Evolutionary conservation across 2,888 invertebrate genomes (phyloP).

Genomic region (Tenthredo distinguenda): DNA sequence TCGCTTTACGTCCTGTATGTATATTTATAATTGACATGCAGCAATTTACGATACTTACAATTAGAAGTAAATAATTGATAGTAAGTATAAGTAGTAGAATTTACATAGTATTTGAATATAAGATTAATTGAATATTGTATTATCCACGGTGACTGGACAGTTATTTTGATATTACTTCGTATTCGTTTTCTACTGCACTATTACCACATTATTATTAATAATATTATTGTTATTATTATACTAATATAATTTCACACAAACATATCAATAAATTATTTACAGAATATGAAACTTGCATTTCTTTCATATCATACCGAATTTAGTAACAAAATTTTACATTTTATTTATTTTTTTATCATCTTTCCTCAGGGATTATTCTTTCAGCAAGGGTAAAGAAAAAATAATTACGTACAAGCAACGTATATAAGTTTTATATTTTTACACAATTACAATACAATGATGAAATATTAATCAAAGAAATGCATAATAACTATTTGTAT

Average conservation of each 20-base stretch:
- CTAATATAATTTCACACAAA: slow-evolving; percentile 67
- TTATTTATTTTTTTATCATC: neutral
- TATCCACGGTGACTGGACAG: slow-evolving; percentile 65
- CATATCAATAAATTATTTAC: slow-evolving; percentile 76
- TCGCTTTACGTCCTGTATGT: neutral
- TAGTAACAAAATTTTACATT: neutral
- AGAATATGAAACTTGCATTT: slow-evolving; percentile 55
- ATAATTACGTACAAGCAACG: neutral
- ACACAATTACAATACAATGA: slow-evolving; percentile 44
- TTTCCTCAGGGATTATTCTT: neutral
- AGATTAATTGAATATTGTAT: slow-evolving; percentile 62
- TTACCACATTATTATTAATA: slow-evolving; percentile 31
- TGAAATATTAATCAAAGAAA: slow-evolving; percentile 20
- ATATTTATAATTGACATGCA: neutral
- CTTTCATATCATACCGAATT: neutral
- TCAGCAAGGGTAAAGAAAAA: neutral
- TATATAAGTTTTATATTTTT: slow-evolving; percentile 36
- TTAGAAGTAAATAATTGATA: slow-evolving; percentile 24
- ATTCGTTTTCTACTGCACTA: slow-evolving; percentile 62
- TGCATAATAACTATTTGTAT: neutral
- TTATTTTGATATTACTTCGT: slow-evolving; percentile 56
- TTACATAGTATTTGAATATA: slow-evolving; percentile 48
- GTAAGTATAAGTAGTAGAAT: slow-evolving; percentile 21
- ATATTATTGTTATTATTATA: slow-evolving; percentile 62
- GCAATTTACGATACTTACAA: slow-evolving; percentile 14